Percentiles rank a stretch among this genome's conserved stretches.
Conservation (phyloP, 2,113 vertebrate genomes). For the Melanotaenia duboulayi region DNA sequence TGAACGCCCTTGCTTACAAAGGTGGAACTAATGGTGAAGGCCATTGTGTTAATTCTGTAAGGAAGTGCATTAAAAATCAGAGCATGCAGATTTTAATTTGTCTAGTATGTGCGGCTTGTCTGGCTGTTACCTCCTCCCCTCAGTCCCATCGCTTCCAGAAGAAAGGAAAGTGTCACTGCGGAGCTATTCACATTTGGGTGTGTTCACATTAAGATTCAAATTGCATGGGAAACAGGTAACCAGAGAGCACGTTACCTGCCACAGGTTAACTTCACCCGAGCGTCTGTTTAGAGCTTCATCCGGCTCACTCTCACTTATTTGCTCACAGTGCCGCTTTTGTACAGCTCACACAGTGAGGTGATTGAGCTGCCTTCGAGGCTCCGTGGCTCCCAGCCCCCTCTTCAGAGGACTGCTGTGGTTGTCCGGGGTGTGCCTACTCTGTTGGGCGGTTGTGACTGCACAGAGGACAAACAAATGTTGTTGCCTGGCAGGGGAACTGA, state of each 20-base stretch:
- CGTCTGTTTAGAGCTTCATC: conserved; percentile 6
- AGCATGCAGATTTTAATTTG: conserved; percentile 20
- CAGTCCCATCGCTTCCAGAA: conserved; percentile 38
- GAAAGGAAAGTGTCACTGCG: conserved; percentile 24
- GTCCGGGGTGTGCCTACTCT: conserved; percentile 60
- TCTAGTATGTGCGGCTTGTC: not conserved
- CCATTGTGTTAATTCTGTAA: not conserved
- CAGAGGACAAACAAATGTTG: conserved; percentile 81
- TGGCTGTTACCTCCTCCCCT: conserved; percentile 7
- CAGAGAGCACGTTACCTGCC: conserved; percentile 70
- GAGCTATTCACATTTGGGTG: conserved; percentile 37
- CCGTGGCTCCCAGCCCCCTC: conserved; percentile 63
- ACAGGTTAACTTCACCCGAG: conserved; percentile 50
- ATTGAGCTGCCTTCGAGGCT: conserved; percentile 75
- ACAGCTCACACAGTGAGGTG: conserved; percentile 68
- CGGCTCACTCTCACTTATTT: conserved; percentile 58
- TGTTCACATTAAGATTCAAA: conserved; percentile 46
- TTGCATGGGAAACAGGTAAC: conserved; percentile 74
- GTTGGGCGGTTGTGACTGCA: conserved; percentile 58
- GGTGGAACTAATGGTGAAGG: not conserved
- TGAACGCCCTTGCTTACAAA: not conserved
- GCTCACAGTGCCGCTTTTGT: conserved; percentile 81
- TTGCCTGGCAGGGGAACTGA: conserved; percentile 71
- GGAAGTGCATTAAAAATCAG: conserved; percentile 11
- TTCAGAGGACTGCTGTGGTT: conserved; percentile 50